phyloP scores from a whole-genome alignment of 1,140 invertebrate genomes.

The Vanessa atalanta region DNA sequence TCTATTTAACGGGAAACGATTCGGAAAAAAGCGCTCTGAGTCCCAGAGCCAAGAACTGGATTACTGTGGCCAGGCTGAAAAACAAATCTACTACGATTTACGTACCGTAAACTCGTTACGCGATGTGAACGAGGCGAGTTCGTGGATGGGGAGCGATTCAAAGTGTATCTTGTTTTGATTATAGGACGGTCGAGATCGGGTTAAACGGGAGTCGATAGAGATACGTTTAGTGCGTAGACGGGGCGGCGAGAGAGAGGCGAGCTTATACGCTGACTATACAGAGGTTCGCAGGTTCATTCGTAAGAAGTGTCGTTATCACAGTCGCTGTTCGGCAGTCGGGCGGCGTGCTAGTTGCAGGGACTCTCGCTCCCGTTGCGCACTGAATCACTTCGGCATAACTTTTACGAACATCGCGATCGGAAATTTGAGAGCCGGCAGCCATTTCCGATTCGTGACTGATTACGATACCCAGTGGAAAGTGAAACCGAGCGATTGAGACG shows the following conservation, averaged over 20 bases:
- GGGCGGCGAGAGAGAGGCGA: slow-evolving; percentile 68
- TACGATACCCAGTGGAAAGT: slow-evolving; percentile 63
- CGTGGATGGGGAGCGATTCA: slow-evolving; percentile 45
- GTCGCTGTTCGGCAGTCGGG: slow-evolving; percentile 74
- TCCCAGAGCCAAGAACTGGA: slow-evolving; percentile 61
- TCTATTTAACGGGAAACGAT: slow-evolving; percentile 65
- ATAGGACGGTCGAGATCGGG: slow-evolving; percentile 50
- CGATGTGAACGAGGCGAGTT: slow-evolving; percentile 64
- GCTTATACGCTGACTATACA: slow-evolving; percentile 68
- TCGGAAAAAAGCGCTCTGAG: slow-evolving; percentile 67
- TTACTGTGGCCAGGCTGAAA: slow-evolving; percentile 67
- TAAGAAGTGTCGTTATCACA: slow-evolving; percentile 74
- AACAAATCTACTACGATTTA: slow-evolving; percentile 80
- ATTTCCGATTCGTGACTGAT: slow-evolving; percentile 61
- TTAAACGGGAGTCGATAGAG: slow-evolving; percentile 33
- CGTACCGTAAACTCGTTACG: slow-evolving; percentile 77
- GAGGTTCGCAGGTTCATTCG: slow-evolving; percentile 72
- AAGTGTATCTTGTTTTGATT: slow-evolving; percentile 50
- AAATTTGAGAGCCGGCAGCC: slow-evolving; percentile 45
- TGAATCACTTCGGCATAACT: slow-evolving; percentile 57
- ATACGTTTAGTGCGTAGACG: slow-evolving; percentile 51
- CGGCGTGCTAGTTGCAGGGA: slow-evolving; percentile 56
- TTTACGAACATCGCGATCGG: slow-evolving; percentile 64
- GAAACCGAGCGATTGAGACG: slow-evolving; percentile 59
- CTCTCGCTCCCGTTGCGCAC: slow-evolving; percentile 40